These are phyloP conservation scores for Labia minor DNA, from an alignment of 2,888 invertebrate genomes.

Conservation along the genomic window DNA sequence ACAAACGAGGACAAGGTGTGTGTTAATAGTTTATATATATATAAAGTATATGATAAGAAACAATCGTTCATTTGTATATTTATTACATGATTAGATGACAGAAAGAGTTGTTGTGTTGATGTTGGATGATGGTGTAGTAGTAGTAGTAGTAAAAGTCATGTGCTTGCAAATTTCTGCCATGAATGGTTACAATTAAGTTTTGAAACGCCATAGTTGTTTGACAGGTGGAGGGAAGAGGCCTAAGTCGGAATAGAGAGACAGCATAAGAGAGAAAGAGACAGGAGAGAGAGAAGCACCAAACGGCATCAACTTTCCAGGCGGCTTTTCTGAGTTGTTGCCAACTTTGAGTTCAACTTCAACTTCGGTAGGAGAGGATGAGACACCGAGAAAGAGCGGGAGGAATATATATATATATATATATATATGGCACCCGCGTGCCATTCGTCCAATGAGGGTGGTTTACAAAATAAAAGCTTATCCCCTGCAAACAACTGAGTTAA, in stretches of 20 bases:
- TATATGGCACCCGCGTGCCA: neutral
- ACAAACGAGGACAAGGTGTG: too few species aligned
- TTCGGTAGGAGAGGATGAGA: neutral
- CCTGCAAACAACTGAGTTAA: neutral
- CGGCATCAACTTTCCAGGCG: constrained; percentile 3
- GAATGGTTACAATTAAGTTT: constrained; percentile 13
- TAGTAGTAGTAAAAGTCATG: neutral
- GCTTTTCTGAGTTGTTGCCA: constrained; percentile 13
- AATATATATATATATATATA: neutral
- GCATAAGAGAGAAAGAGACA: neutral
- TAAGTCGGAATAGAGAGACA: neutral
- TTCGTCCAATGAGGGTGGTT: neutral
- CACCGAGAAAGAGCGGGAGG: neutral
- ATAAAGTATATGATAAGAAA: neutral
- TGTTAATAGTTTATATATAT: neutral
- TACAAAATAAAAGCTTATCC: neutral
- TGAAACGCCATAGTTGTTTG: neutral
- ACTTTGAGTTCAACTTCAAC: neutral
- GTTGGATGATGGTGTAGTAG: neutral
- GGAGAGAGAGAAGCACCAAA: too few species aligned
- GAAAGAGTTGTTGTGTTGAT: too few species aligned
- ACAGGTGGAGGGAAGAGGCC: constrained; percentile 1
- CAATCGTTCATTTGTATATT: neutral
- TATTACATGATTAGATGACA: neutral
- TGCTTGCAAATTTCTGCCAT: constrained; percentile 8